phyloP scores from a whole-genome alignment of 2,888 invertebrate genomes.

The Tetragnatha montana region DNA sequence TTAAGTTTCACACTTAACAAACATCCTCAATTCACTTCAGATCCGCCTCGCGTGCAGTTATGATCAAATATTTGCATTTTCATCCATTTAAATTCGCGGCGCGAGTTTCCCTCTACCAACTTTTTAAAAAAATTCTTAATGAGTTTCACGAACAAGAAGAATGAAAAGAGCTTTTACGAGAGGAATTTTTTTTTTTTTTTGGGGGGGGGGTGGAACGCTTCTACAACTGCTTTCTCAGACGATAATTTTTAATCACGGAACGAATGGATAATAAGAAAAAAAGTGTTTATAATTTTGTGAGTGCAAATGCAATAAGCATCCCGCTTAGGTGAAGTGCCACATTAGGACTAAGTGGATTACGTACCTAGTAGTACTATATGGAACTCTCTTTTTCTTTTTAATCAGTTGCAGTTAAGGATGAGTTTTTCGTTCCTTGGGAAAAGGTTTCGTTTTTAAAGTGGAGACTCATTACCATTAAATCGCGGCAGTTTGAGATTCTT shows the following conservation, averaged over 20 bases:
- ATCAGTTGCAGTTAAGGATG: constrained; percentile 8
- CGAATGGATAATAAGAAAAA: neutral
- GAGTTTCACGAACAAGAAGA: constrained; percentile 34
- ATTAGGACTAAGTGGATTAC: constrained; percentile 50
- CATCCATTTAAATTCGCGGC: constrained; percentile 51
- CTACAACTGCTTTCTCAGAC: constrained; percentile 26
- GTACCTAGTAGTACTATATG: neutral
- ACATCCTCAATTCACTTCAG: constrained; percentile 51
- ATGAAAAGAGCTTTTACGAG: neutral
- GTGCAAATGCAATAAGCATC: constrained; percentile 43
- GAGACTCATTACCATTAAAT: constrained; percentile 31
- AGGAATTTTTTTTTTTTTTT: too few species aligned
- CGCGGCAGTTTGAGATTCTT: constrained; percentile 22
- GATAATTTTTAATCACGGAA: constrained; percentile 55
- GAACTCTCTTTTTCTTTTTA: neutral
- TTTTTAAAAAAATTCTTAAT: constrained; percentile 46
- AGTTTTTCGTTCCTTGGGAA: constrained; percentile 9
- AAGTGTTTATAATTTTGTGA: constrained; percentile 26
- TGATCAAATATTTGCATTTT: constrained; percentile 63
- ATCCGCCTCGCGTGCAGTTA: constrained; percentile 43
- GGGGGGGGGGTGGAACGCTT: neutral
- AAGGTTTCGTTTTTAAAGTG: constrained; percentile 28
- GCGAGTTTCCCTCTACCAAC: constrained; percentile 19
- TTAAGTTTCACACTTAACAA: constrained; percentile 54
- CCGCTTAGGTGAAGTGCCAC: constrained; percentile 31